These are phyloP conservation scores for Tachyglossus aculeatus DNA, from an alignment of 2,797 vertebrate genomes.

Conservation along the genomic window DNA sequence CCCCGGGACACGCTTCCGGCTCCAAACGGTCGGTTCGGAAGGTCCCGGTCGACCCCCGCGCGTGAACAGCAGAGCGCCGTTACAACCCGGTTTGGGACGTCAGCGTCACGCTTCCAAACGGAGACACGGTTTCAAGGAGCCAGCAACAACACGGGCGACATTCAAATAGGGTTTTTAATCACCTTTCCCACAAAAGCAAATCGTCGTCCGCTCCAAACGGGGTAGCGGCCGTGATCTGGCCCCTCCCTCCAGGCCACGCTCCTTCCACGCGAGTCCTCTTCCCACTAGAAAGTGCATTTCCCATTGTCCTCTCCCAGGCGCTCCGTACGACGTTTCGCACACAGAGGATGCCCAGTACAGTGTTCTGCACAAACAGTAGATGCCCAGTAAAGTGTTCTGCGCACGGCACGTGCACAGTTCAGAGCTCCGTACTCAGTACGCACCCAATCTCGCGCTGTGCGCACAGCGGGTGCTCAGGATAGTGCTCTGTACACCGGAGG, in stretches of 20 bases:
- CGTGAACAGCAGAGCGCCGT: too few relatives aligned
- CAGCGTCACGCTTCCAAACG: too few relatives aligned
- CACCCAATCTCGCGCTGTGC: conserved; percentile 35
- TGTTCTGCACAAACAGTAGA: conserved; percentile 41
- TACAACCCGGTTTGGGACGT: too few relatives aligned
- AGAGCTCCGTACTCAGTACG: conserved; percentile 31
- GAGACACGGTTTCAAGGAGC: too few relatives aligned
- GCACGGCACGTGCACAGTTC: conserved; percentile 44
- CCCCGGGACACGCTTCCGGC: too few relatives aligned
- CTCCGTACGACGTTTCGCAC: conserved; percentile 37
- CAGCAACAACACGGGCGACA: conserved; percentile 36
- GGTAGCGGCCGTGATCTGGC: conserved; percentile 29
- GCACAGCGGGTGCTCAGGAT: conserved; percentile 33
- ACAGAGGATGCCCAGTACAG: conserved; percentile 34
- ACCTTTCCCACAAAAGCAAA: conserved; percentile 42
- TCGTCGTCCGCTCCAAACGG: conserved; percentile 34
- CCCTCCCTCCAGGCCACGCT: conserved; percentile 22
- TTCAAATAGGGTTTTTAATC: conserved; percentile 47
- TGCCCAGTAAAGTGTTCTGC: conserved; percentile 52
- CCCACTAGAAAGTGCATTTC: conserved; percentile 48
- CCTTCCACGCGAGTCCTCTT: conserved; percentile 6
- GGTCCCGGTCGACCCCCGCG: too few relatives aligned
- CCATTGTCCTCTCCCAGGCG: conserved; percentile 29
- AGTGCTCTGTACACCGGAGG: too few relatives aligned
- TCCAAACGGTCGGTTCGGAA: too few relatives aligned